phyloP scores from a whole-genome alignment of 2,888 invertebrate genomes.

The Danaus chrysippus region DNA sequence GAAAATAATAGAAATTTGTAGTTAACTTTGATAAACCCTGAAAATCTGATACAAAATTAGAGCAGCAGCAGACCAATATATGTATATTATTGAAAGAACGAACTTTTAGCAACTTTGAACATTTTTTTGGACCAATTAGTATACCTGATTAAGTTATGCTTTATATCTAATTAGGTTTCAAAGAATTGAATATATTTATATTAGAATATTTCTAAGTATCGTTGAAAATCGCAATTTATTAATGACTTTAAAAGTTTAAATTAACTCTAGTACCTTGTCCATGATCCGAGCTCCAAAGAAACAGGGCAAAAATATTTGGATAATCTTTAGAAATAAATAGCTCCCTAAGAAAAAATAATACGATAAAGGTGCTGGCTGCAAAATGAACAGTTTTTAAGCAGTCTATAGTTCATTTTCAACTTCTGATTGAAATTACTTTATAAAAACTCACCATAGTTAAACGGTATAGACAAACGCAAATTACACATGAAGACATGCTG shows the following conservation, averaged over 20 bases:
- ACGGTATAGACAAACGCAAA: constrained; percentile 57
- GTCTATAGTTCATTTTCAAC: neutral
- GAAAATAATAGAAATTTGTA: constrained; percentile 27
- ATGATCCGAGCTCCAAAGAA: constrained; percentile 57
- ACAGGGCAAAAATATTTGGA: constrained; percentile 56
- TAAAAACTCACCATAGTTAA: constrained; percentile 55
- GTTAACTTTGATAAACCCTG: no score
- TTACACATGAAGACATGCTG: constrained; percentile 51
- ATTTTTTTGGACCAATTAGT: no score
- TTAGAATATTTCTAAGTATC: neutral
- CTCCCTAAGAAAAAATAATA: constrained; percentile 54
- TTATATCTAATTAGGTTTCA: no score
- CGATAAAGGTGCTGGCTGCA: constrained; percentile 47
- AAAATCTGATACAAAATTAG: no score
- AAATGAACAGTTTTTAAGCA: constrained; percentile 14
- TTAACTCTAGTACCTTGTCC: constrained; percentile 42
- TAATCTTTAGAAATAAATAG: constrained; percentile 50
- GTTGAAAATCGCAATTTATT: neutral
- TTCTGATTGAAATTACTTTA: neutral
- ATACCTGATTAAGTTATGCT: no score
- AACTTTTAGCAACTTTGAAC: no score
- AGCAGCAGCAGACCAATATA: no score
- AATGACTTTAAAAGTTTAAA: neutral
- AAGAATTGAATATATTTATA: no score
- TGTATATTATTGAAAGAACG: no score